A percentile compares a stretch with the other conserved stretches of the same genome.
Evolutionary conservation across 2,888 invertebrate species (phyloP).

Genomic region (Morpho achilles): DNA sequence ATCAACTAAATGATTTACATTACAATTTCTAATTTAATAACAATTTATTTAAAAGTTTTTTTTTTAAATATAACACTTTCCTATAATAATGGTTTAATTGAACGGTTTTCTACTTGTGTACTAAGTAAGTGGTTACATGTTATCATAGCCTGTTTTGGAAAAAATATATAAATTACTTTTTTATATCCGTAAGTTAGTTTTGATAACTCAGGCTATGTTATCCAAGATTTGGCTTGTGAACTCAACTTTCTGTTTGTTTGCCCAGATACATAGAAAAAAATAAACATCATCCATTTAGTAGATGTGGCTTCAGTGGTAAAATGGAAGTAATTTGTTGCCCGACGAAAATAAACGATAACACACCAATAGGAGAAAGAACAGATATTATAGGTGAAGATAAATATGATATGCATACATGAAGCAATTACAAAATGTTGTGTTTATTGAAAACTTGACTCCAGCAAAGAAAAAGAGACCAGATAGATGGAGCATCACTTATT

Average conservation of each 20-base stretch:
- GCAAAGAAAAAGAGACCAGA: no score
- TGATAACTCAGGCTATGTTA: not conserved
- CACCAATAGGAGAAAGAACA: slow-evolving; percentile 4
- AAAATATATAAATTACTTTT: not conserved
- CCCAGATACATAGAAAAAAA: slow-evolving; percentile 13
- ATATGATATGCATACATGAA: slow-evolving; percentile 23
- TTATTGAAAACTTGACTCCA: not conserved
- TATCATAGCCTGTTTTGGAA: not conserved
- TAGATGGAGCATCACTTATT: not conserved
- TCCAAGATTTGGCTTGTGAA: not conserved
- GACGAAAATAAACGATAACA: not conserved
- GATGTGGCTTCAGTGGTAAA: slow-evolving; percentile 19
- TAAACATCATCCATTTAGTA: slow-evolving; percentile 19
- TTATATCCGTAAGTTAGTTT: not conserved
- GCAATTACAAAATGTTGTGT: no score
- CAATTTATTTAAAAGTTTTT: not conserved
- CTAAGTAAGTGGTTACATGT: no score
- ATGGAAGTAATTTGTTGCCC: slow-evolving; percentile 26
- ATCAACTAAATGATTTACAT: no score
- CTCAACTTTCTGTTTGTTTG: not conserved
- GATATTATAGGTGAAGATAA: slow-evolving; percentile 10
- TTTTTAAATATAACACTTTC: no score
- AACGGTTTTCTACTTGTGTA: no score
- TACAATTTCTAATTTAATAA: no score
- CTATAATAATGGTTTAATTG: no score